Conservation (phyloP, 2,888 invertebrate genomes). For the Seira ritae region DNA sequence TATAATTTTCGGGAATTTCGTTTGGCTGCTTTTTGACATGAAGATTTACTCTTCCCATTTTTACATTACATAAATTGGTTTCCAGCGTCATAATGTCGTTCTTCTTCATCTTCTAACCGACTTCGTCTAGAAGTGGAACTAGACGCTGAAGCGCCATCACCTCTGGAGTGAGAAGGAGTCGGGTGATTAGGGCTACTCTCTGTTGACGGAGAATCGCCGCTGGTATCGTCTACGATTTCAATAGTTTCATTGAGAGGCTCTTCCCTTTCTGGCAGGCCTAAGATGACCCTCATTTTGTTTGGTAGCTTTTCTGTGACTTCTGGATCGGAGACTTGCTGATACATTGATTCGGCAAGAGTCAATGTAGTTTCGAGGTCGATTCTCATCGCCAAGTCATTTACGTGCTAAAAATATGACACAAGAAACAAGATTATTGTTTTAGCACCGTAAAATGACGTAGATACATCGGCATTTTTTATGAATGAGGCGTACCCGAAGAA, state of each 20-base stretch:
- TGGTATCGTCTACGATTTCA: conserved; percentile 53
- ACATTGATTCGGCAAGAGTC: conserved; percentile 93
- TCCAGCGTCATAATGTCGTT: conserved; percentile 71
- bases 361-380: conserved; percentile 89
- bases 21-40: conserved; percentile 12
- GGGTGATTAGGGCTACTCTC: conserved; percentile 31
- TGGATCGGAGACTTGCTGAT: conserved; percentile 86
- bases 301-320: conserved; percentile 81
- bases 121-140: conserved; percentile 13
- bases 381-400: conserved; percentile 93
- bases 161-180: conserved; percentile 6
- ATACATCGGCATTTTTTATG: too few relatives aligned
- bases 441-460: too few relatives aligned
- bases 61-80: conserved; percentile 71
- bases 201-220: conserved; percentile 15
- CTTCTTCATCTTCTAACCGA: conserved; percentile 62
- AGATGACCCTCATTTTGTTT: conserved; percentile 83
- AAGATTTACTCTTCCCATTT: neutral
- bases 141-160: neutral
- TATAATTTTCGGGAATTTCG: conserved; percentile 15
- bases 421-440: too few relatives aligned
- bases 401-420: conserved; percentile 82
- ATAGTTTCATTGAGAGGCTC: conserved; percentile 52
- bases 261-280: conserved; percentile 79
- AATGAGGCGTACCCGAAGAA: conserved; percentile 84